Conservation (phyloP, 1,140 invertebrate genomes). For the Brachionus calyciflorus region DNA sequence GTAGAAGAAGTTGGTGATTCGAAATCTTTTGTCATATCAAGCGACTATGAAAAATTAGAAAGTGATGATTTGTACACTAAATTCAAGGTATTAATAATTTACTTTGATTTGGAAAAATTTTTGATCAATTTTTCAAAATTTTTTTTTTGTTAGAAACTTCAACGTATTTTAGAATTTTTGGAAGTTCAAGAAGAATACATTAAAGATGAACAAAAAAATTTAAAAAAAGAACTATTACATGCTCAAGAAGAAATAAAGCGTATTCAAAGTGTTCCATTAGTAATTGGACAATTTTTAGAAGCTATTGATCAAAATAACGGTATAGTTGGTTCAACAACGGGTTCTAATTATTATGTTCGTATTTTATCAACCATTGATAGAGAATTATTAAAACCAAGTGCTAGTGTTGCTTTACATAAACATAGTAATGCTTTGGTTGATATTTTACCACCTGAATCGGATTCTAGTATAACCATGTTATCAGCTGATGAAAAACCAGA, state of each 20-base stretch:
- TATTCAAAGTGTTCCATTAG: slow-evolving; percentile 92
- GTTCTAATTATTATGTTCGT: slow-evolving; percentile 95
- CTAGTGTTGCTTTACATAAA: slow-evolving; percentile 92
- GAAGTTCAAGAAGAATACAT: slow-evolving; percentile 97
- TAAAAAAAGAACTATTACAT: slow-evolving; percentile 95
- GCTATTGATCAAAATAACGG: slow-evolving; percentile 96
- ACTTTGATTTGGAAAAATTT: background rate
- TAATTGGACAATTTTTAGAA: slow-evolving; percentile 96
- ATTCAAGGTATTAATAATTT: slow-evolving; percentile 21
- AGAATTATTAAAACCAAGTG: slow-evolving; percentile 89
- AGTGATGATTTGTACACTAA: slow-evolving; percentile 46
- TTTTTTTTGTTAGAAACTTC: slow-evolving; percentile 73
- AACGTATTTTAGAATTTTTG: slow-evolving; percentile 89
- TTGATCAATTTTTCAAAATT: background rate
- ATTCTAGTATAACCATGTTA: slow-evolving; percentile 92
- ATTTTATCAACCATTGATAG: slow-evolving; percentile 88
- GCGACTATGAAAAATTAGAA: slow-evolving; percentile 38
- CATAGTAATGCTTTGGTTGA: slow-evolving; percentile 96
- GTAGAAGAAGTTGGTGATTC: background rate
- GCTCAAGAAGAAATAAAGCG: slow-evolving; percentile 95
- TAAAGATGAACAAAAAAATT: slow-evolving; percentile 93
- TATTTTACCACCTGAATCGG: slow-evolving; percentile 94
- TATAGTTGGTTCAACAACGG: slow-evolving; percentile 80
- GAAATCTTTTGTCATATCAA: slow-evolving; percentile 26
- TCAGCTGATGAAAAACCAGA: slow-evolving; percentile 97